A percentile compares a stretch with the other conserved stretches of the same genome.
Conservation (phyloP, 2,888 invertebrate genomes). For the Lepidocyrtinus sp. region DNA sequence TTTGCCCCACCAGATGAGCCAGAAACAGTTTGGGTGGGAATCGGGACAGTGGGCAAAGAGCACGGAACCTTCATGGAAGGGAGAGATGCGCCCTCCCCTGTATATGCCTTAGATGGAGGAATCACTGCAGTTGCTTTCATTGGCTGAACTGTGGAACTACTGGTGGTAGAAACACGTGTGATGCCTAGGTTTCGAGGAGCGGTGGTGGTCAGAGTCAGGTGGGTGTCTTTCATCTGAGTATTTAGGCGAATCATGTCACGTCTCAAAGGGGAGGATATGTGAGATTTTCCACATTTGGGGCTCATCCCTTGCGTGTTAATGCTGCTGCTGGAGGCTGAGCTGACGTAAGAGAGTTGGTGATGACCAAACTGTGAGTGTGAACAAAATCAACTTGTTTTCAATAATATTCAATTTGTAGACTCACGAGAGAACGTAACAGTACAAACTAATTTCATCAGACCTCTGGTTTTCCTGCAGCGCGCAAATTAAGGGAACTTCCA, state of each 20-base stretch:
- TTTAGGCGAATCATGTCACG: not conserved
- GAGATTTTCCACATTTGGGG: not conserved
- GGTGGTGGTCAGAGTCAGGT: not conserved
- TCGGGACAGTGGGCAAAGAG: not conserved
- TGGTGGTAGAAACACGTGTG: not conserved
- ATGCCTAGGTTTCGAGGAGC: not conserved
- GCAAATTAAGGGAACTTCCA: not conserved
- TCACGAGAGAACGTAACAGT: too few species aligned
- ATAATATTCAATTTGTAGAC: too few species aligned
- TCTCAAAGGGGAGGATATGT: not conserved
- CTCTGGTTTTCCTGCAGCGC: too few species aligned
- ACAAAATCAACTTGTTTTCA: too few species aligned
- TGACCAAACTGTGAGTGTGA: not conserved
- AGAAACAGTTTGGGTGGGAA: not conserved
- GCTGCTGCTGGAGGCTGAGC: constrained; percentile 19
- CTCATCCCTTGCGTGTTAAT: constrained; percentile 19
- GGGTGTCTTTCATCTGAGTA: constrained; percentile 2
- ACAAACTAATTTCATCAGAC: not conserved
- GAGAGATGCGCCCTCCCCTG: not conserved
- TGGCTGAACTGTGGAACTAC: constrained; percentile 13
- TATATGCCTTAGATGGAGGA: constrained; percentile 7
- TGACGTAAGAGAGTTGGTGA: constrained; percentile 6
- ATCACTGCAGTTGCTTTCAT: constrained; percentile 31
- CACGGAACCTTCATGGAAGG: not conserved
- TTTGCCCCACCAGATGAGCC: constrained; percentile 24